Base-by-base conservation (phyloP, 2,797 vertebrate species). In the Sebastes baramenuke region DNA sequence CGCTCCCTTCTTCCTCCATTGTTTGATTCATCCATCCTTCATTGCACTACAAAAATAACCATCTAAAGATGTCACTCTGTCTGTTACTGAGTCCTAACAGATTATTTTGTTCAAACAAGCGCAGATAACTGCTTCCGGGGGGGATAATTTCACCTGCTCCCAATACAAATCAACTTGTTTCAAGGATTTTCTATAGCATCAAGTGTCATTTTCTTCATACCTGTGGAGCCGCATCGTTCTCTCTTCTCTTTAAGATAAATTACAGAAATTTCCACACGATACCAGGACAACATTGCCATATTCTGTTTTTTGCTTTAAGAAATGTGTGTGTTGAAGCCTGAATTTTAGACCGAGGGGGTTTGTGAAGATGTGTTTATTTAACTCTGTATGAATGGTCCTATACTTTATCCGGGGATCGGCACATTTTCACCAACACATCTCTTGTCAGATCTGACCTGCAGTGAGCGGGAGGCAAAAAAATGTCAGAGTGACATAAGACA, bases 381-480 rank as follows among this genome's bases (percentile, higher is more conserved):
- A 24, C 16, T 79, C 25, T n/a, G 9, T 29, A 18, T 79, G n/a
- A 49, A 74, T 59, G 25, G 9, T 3, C 8, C 9, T 54, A 2
- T 66, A 46, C 42, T 52, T 61, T 29, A 56, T 81, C 66, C n/a
- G 38, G 59, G 64, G 22, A 58, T 67, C 38, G 27, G 29, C 36
- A 66, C 22, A 18, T 46, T 49, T 27, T 34, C 32, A 20, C 13
- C n/a, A 76, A 3, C 29, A 34, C 32, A 67, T 67, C 55, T 68
- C 34, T 30, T 30, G 67, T 79, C 62, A 69, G 75, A 61, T 61
- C 14, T 73, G 64, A 30, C 25, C 46, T 67, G 65, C 34, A 77
- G 67, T 76, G 32, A 74, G 67, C 76, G 36, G 46, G 67, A 74
- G 60, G 62, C 55, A 38, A 60, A 38, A 60, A 64, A 68, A 11